These are phyloP conservation scores for Pygoscelis antarcticus DNA, from an alignment of 2,113 vertebrate genomes.

Conservation along the genomic window DNA sequence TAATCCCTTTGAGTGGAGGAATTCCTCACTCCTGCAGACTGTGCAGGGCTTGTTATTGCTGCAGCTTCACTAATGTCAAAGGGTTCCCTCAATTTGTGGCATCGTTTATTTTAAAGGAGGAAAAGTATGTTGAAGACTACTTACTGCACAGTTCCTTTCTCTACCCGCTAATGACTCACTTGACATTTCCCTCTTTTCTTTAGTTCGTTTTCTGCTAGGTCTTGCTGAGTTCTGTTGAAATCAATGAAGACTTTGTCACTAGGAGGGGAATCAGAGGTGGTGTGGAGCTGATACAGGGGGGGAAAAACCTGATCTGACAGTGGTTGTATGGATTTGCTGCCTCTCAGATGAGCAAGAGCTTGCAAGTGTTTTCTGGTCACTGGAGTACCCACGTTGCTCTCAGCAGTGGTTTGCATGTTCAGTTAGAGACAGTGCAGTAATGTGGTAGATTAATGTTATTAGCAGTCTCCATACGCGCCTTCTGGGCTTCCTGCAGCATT, in stretches of 20 bases:
- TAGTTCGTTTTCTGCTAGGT: neutral
- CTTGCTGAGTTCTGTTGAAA: neutral
- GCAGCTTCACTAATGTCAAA: constrained; percentile 19
- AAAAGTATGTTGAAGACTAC: constrained; percentile 2
- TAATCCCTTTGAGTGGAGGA: neutral
- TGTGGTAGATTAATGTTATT: neutral
- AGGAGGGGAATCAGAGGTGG: neutral
- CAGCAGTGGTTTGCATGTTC: neutral
- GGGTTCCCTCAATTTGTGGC: constrained; percentile 5
- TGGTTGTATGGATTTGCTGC: neutral
- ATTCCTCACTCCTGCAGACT: neutral
- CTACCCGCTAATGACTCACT: constrained; percentile 6
- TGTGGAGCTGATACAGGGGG: neutral
- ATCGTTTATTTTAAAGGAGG: constrained; percentile 11
- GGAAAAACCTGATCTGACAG: neutral
- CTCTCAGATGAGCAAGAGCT: neutral
- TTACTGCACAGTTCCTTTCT: neutral
- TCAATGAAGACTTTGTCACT: neutral
- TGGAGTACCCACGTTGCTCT: neutral
- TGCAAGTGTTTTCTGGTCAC: neutral
- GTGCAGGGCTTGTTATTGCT: neutral
- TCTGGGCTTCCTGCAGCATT: neutral
- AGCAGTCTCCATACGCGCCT: neutral
- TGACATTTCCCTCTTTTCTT: constrained; percentile 12
- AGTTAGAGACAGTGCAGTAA: neutral